phyloP scores from a whole-genome alignment of 2,797 vertebrate species.

The Pseudocheirus occidentalis region DNA sequence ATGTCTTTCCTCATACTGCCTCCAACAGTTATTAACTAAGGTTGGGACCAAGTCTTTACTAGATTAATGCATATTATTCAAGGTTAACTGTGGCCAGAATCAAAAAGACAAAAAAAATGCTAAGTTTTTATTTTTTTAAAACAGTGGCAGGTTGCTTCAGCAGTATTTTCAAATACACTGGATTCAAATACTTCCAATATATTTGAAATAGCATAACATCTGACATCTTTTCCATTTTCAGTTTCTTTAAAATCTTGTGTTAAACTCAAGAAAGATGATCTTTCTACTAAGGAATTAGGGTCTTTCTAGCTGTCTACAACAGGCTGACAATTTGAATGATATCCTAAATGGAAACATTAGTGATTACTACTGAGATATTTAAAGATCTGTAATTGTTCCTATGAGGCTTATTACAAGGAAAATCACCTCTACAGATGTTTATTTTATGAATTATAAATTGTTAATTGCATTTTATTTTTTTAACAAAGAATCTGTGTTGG shows the following conservation, averaged over 20 bases:
- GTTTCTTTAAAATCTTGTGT: slow-evolving; percentile 27
- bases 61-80: background rate
- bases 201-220: background rate
- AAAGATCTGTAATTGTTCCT: slow-evolving; percentile 43
- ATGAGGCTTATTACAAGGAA: slow-evolving; percentile 48
- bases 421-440: slow-evolving; percentile 60
- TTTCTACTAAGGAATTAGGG: slow-evolving; percentile 49
- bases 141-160: background rate
- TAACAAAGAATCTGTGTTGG: slow-evolving; percentile 46
- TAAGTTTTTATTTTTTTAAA: background rate
- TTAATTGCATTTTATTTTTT: slow-evolving; percentile 48
- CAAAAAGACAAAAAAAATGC: background rate
- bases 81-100: background rate
- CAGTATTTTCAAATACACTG: slow-evolving; percentile 11
- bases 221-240: slow-evolving; percentile 39
- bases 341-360: slow-evolving; percentile 60
- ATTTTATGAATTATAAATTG: slow-evolving; percentile 45
- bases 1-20: too few relatives aligned
- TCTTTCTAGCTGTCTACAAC: slow-evolving; percentile 54
- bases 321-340: slow-evolving; percentile 59
- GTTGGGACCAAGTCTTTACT: background rate
- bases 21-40: background rate
- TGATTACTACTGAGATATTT: slow-evolving; percentile 61
- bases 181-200: background rate
- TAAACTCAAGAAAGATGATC: slow-evolving; percentile 51